Evolutionary conservation across 2,888 invertebrate genomes (phyloP).

Genomic region (Trichacis sp.): DNA sequence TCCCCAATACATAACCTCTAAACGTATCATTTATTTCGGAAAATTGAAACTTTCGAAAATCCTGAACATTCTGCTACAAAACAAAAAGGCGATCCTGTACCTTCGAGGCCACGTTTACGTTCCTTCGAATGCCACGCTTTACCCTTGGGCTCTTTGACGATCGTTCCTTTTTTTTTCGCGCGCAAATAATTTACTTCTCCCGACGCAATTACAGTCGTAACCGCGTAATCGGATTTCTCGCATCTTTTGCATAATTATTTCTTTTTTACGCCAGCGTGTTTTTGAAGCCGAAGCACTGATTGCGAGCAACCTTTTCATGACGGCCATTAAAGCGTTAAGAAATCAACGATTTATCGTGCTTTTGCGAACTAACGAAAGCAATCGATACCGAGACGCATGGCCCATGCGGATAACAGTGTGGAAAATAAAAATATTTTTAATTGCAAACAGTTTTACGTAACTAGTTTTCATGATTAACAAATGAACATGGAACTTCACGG

Average conservation of each 20-base stretch:
- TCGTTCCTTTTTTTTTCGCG: not conserved
- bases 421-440: too few relatives aligned
- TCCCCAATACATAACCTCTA: too few relatives aligned
- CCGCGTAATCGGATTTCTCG: not conserved
- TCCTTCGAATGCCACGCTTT: constrained; percentile 6
- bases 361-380: too few relatives aligned
- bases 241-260: not conserved
- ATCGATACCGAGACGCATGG: too few relatives aligned
- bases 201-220: not conserved
- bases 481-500: too few relatives aligned
- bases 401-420: too few relatives aligned
- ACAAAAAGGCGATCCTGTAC: too few relatives aligned
- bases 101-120: not conserved
- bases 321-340: constrained; percentile 1
- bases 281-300: not conserved
- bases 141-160: constrained; percentile 11
- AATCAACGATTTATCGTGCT: constrained; percentile 1
- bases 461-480: too few relatives aligned
- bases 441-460: too few relatives aligned
- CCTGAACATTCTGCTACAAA: too few relatives aligned
- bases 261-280: not conserved
- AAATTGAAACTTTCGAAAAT: too few relatives aligned
- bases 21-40: too few relatives aligned
- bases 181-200: not conserved
- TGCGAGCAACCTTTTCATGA: not conserved